Conservation (phyloP, 2,888 invertebrate genomes). For the Deilephila porcellus region DNA sequence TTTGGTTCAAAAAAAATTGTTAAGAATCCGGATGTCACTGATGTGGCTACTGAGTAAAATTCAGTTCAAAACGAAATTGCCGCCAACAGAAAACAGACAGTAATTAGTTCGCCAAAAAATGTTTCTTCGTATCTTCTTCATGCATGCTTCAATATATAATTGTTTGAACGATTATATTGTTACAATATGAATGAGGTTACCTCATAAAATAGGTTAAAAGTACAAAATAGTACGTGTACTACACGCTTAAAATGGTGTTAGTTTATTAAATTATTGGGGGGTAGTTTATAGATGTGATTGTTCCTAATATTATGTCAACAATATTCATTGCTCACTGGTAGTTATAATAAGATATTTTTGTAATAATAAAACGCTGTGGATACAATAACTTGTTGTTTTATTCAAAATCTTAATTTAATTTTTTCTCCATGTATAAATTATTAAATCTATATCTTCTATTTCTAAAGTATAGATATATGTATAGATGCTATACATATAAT, state of each 20-base stretch:
- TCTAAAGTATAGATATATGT: too few species aligned
- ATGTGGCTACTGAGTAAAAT: too few species aligned
- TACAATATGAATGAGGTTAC: not conserved
- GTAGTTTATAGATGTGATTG: constrained; percentile 58
- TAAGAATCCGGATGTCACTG: too few species aligned
- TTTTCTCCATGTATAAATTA: too few species aligned
- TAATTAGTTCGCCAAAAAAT: too few species aligned
- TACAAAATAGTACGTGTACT: not conserved
- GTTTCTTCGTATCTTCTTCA: too few species aligned
- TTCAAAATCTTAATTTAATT: not conserved
- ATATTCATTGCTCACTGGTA: constrained; percentile 65
- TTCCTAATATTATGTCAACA: constrained; percentile 66
- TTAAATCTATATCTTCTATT: too few species aligned
- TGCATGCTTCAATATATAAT: too few species aligned
- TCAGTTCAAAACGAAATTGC: too few species aligned
- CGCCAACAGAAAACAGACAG: too few species aligned
- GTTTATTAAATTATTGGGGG: constrained; percentile 37
- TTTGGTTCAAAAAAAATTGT: too few species aligned
- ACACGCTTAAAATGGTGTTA: constrained; percentile 1
- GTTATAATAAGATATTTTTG: constrained; percentile 56
- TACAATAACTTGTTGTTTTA: constrained; percentile 25
- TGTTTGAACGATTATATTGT: not conserved
- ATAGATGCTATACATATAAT: too few species aligned
- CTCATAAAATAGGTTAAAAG: not conserved
- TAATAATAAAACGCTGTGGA: constrained; percentile 36